A percentile compares a stretch with the other conserved stretches of the same genome.
phyloP scores from a whole-genome alignment of 2,797 vertebrate genomes.

The Meda fulgida region DNA sequence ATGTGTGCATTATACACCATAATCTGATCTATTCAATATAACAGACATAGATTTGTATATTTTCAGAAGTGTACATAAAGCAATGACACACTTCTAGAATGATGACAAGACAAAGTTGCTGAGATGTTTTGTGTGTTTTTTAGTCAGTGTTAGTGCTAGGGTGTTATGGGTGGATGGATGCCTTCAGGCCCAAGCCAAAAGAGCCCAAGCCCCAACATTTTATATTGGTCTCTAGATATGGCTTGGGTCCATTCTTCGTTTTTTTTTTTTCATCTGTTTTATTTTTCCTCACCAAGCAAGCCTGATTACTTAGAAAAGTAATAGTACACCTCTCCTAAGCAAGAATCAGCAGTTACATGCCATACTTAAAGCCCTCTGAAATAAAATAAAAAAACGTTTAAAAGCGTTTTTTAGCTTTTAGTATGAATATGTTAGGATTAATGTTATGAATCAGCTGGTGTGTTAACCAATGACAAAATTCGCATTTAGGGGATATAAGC shows the following conservation, averaged over 20 bases:
- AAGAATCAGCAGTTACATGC: background rate
- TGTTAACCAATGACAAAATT: too few species aligned
- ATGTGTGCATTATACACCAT: too few species aligned
- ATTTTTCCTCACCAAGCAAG: slow-evolving; percentile 2
- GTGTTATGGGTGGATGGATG: background rate
- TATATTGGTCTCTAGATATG: background rate
- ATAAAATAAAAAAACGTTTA: too few species aligned
- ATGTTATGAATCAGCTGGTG: too few species aligned
- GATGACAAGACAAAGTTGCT: background rate
- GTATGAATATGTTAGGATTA: too few species aligned
- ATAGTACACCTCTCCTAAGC: background rate
- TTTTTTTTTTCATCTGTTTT: background rate
- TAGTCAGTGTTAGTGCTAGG: background rate
- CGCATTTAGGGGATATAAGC: too few species aligned
- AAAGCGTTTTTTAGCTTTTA: too few species aligned
- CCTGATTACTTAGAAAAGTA: background rate
- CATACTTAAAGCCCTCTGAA: too few species aligned
- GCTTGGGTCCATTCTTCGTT: background rate
- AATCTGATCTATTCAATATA: background rate
- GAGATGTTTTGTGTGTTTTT: background rate
- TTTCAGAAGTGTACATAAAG: background rate
- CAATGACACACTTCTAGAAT: background rate
- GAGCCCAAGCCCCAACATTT: background rate
- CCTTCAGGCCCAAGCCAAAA: background rate
- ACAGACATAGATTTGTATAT: background rate